phyloP scores from a whole-genome alignment of 1,140 invertebrate genomes.

The Temnothorax curvispinosus region DNA sequence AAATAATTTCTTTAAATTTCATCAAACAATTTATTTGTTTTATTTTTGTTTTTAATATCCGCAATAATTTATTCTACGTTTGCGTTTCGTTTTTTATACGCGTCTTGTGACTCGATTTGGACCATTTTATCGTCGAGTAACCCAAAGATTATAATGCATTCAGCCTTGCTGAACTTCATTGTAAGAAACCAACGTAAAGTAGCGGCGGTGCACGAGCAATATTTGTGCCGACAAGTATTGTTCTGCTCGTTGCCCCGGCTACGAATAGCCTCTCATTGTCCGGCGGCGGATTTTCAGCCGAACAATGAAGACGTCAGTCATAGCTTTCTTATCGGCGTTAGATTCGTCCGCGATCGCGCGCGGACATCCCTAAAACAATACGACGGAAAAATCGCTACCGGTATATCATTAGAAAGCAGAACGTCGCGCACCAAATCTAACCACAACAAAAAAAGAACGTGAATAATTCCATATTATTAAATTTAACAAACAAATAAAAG shows the following conservation, averaged over 20 bases:
- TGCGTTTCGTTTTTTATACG: background rate
- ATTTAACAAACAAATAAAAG: background rate
- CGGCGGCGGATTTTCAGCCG: constrained; percentile 49
- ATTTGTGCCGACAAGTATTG: constrained; percentile 64
- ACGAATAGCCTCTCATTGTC: constrained; percentile 58
- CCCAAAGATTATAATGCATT: constrained; percentile 50
- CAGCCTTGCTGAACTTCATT: constrained; percentile 46
- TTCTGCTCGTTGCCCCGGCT: constrained; percentile 53
- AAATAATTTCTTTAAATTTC: background rate
- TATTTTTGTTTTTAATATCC: background rate
- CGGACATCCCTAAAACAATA: constrained; percentile 44
- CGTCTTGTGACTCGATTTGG: background rate
- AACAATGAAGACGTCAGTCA: constrained; percentile 62
- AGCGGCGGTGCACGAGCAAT: constrained; percentile 51
- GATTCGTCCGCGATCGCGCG: constrained; percentile 52
- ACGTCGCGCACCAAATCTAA: constrained; percentile 27
- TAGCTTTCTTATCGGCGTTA: constrained; percentile 50
- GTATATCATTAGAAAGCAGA: constrained; percentile 52
- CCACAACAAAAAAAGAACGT: background rate
- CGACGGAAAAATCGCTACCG: constrained; percentile 42
- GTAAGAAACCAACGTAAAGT: constrained; percentile 46
- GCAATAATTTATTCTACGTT: background rate
- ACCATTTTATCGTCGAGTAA: constrained; percentile 11
- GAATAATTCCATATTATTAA: background rate
- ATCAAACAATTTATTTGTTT: background rate